Evolutionary conservation across 1,140 invertebrate genomes (phyloP).

Genomic region (Drosophila seguyi): DNA sequence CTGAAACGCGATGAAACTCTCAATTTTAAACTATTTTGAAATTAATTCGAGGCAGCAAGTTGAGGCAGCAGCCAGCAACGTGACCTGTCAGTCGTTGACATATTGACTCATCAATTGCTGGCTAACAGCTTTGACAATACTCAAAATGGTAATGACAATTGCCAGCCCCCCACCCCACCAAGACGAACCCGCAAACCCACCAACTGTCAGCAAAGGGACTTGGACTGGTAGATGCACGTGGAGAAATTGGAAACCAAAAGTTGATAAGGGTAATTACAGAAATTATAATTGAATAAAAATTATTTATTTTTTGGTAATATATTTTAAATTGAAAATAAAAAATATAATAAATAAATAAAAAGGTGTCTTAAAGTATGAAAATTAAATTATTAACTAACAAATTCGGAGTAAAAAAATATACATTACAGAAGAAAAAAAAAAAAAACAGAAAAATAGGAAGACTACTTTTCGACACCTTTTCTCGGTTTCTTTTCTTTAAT

Average conservation of each 20-base stretch:
- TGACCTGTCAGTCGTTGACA: constrained; percentile 74
- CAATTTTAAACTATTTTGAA: constrained; percentile 37
- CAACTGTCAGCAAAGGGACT: constrained; percentile 1
- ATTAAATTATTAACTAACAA: too few species aligned
- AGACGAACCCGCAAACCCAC: constrained; percentile 17
- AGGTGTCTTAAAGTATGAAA: too few species aligned
- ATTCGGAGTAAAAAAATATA: too few species aligned
- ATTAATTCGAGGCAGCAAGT: constrained; percentile 2
- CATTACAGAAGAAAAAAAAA: too few species aligned
- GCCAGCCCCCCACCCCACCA: constrained; percentile 10
- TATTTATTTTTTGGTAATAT: too few species aligned
- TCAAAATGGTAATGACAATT: constrained; percentile 78
- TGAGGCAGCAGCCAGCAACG: constrained; percentile 50
- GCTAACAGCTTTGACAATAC: constrained; percentile 54
- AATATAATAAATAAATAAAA: too few species aligned
- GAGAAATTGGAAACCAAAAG: neutral
- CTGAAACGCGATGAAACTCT: constrained; percentile 23
- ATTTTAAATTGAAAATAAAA: too few species aligned
- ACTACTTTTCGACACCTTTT: too few species aligned
- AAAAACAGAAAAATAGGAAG: too few species aligned
- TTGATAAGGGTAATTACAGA: neutral
- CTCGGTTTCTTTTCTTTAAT: too few species aligned
- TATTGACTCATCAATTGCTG: constrained; percentile 79
- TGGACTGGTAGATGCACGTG: neutral
- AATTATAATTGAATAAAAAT: too few species aligned